These are phyloP conservation scores for Falco biarmicus DNA, from an alignment of 2,797 vertebrate species.

Conservation along the genomic window DNA sequence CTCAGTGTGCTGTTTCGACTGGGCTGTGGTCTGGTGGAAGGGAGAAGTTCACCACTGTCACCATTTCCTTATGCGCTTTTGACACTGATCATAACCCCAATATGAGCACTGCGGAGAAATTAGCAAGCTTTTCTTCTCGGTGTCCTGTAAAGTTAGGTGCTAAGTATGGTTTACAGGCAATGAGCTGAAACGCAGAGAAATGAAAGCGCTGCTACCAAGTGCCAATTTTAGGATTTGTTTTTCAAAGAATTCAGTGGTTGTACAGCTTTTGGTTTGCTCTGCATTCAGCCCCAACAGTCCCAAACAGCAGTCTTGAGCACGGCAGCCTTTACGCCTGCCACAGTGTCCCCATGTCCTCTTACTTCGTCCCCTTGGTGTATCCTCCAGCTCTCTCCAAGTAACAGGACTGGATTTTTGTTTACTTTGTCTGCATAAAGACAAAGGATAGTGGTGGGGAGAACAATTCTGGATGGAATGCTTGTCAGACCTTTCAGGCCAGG, in stretches of 20 bases:
- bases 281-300: not conserved
- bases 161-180: not conserved
- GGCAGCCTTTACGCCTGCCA: not conserved
- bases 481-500: not conserved
- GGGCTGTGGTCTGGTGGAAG: not conserved
- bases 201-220: not conserved
- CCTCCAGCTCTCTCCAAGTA: not conserved
- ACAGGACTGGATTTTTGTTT: not conserved
- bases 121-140: not conserved
- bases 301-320: not conserved
- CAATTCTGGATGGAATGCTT: not conserved
- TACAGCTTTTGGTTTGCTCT: not conserved
- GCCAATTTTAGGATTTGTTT: not conserved
- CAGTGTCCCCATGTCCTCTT: not conserved
- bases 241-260: not conserved
- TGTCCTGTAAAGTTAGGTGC: not conserved
- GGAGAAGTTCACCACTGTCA: not conserved
- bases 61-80: not conserved
- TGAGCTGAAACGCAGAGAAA: not conserved
- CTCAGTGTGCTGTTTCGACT: not conserved
- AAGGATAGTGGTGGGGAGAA: not conserved
- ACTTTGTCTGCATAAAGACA: not conserved
- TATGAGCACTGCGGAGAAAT: rapidly evolving
- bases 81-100: not conserved
- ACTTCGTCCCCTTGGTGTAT: not conserved